These are phyloP conservation scores for Macaca mulatta DNA, from an alignment of 2,113 vertebrate species.

Conservation along the genomic window DNA sequence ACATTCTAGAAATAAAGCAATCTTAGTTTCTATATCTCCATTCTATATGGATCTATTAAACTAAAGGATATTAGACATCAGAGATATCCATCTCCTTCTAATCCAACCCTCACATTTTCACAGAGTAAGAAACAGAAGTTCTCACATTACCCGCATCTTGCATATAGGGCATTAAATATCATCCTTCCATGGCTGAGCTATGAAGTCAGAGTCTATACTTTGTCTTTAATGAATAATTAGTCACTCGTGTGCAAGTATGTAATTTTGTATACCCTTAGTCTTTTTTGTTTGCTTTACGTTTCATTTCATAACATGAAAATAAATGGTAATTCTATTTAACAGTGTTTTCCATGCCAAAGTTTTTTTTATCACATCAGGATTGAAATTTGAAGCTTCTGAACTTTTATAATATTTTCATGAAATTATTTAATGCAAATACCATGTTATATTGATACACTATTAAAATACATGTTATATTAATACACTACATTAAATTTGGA, in stretches of 20 bases:
- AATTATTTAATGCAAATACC: background rate
- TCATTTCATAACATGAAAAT: background rate
- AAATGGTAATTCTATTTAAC: background rate
- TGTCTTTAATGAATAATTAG: background rate
- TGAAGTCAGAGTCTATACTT: background rate
- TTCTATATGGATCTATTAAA: background rate
- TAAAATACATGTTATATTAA: background rate
- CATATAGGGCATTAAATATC: background rate
- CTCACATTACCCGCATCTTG: background rate
- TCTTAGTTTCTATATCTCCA: background rate
- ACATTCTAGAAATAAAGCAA: background rate
- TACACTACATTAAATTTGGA: background rate
- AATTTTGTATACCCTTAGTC: background rate
- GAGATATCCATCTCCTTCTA: background rate
- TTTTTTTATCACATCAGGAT: background rate
- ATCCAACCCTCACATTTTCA: background rate
- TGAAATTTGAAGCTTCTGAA: slow-evolving; percentile 7
- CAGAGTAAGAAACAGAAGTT: background rate
- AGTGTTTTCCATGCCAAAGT: background rate
- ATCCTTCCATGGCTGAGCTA: background rate
- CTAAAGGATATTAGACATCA: background rate
- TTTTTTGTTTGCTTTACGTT: background rate
- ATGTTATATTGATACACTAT: background rate
- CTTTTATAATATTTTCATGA: background rate
- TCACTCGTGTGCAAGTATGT: background rate